These are phyloP conservation scores for Lepidocolaptes lacrymiger DNA, from an alignment of 2,797 vertebrate species.

Conservation along the genomic window DNA sequence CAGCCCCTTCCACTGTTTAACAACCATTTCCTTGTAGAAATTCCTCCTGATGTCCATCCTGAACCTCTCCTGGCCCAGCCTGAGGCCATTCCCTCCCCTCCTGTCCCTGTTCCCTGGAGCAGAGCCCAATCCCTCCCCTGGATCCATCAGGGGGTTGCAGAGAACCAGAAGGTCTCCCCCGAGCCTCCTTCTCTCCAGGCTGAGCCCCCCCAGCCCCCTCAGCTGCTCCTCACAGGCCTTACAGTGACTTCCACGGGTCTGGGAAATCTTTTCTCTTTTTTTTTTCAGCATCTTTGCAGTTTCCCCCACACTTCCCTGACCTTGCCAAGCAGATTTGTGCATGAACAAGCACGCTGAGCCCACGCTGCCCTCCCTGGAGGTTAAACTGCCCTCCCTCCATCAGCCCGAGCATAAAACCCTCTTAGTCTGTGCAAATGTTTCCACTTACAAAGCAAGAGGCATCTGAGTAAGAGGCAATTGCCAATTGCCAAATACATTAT, in stretches of 20 bases:
- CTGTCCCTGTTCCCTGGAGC: not conserved
- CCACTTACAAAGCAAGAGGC: constrained; percentile 58
- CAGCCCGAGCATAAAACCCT: constrained; percentile 30
- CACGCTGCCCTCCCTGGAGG: not conserved
- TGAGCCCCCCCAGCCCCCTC: not conserved
- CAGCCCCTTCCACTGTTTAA: not conserved
- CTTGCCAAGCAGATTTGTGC: not conserved
- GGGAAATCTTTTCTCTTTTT: not conserved
- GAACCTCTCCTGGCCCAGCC: not conserved
- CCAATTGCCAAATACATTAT: constrained; percentile 67
- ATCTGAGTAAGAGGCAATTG: constrained; percentile 74
- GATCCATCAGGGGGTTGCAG: not conserved
- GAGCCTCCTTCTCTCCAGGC: not conserved
- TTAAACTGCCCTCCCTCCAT: not conserved
- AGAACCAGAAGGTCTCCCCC: not conserved
- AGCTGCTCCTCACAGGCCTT: not conserved
- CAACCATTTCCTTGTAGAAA: not conserved
- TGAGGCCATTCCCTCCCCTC: not conserved
- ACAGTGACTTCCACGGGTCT: not conserved
- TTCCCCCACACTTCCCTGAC: not conserved
- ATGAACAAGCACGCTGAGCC: rapidly evolving
- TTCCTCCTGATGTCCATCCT: not conserved
- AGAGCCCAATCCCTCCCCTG: not conserved
- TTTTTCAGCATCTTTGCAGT: not conserved
- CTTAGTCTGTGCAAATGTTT: constrained; percentile 23